Conservation (phyloP, 2,797 vertebrate species). For the Danio jaintianensis region DNA sequence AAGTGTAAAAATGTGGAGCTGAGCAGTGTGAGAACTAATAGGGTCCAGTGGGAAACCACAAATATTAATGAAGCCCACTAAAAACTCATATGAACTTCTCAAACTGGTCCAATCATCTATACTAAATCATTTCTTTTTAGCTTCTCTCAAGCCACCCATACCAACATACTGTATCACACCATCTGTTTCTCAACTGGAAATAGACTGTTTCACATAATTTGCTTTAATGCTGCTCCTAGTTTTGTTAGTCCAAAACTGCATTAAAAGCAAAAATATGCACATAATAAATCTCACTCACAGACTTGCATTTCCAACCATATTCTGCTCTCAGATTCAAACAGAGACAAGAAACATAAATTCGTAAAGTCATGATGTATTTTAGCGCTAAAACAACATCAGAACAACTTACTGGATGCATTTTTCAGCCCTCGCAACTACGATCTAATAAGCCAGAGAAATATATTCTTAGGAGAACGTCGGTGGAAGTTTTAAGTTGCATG, state of each 20-base stretch:
- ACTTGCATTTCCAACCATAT: not conserved
- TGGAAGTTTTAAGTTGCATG: conserved; percentile 29
- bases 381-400: conserved; percentile 7
- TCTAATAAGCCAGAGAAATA: conserved; percentile 16
- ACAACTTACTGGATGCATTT: conserved; percentile 10
- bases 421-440: not conserved
- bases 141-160: conserved; percentile 1
- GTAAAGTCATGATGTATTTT: conserved; percentile 6
- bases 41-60: conserved; percentile 56
- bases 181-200: not conserved
- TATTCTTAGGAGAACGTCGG: not conserved
- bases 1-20: conserved; percentile 45
- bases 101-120: conserved; percentile 42
- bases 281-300: not conserved
- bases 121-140: conserved; percentile 17
- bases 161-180: not conserved
- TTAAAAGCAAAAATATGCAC: not conserved
- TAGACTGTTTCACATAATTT: not conserved
- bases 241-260: not conserved
- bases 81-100: conserved; percentile 37
- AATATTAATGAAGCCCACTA: conserved; percentile 60
- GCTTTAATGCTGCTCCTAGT: not conserved
- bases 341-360: conserved; percentile 13
- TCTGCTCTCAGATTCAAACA: conserved; percentile 1
- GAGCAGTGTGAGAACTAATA: conserved; percentile 56